A percentile compares a stretch with the other conserved stretches of the same genome.
phyloP scores from a whole-genome alignment of 1,140 invertebrate species.

The Drosophila santomea region DNA sequence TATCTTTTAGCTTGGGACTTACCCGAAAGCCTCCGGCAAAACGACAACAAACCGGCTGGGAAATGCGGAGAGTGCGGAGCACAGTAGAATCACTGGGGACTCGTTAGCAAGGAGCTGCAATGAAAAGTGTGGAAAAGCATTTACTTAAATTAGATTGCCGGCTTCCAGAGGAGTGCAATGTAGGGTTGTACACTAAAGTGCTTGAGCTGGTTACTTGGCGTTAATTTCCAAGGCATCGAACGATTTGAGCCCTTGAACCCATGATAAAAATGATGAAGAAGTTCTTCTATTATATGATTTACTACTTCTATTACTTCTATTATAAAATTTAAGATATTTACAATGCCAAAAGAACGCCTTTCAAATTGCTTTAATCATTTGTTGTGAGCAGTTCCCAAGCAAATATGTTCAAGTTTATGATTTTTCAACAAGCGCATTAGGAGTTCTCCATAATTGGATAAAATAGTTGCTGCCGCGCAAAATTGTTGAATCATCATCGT shows the following conservation, averaged over 20 bases:
- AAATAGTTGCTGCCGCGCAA: slow-evolving; percentile 11
- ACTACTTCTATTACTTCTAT: no score
- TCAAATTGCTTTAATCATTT: background rate
- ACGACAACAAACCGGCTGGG: slow-evolving; percentile 2
- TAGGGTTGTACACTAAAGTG: background rate
- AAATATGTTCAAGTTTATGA: slow-evolving; percentile 4
- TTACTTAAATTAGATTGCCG: slow-evolving; percentile 69
- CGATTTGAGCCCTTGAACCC: background rate
- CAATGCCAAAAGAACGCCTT: background rate
- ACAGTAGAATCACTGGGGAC: slow-evolving; percentile 49
- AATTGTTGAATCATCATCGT: slow-evolving; percentile 21
- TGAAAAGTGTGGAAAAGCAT: slow-evolving; percentile 55
- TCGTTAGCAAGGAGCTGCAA: slow-evolving; percentile 73
- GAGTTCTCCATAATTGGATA: slow-evolving; percentile 11
- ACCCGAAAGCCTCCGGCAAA: slow-evolving; percentile 41
- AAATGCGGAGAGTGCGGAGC: slow-evolving; percentile 14
- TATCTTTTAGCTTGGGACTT: slow-evolving; percentile 64
- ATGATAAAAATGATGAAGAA: background rate
- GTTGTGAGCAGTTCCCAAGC: background rate
- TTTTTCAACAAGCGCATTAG: background rate
- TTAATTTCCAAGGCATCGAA: background rate
- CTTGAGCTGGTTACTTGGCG: background rate
- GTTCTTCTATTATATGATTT: no score
- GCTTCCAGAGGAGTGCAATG: slow-evolving; percentile 15
- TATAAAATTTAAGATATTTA: background rate